Evolutionary conservation across 2,113 vertebrate genomes (phyloP), one percentile per base, ranked within the genome.

Genomic region (Lathamus discolor): DNA sequence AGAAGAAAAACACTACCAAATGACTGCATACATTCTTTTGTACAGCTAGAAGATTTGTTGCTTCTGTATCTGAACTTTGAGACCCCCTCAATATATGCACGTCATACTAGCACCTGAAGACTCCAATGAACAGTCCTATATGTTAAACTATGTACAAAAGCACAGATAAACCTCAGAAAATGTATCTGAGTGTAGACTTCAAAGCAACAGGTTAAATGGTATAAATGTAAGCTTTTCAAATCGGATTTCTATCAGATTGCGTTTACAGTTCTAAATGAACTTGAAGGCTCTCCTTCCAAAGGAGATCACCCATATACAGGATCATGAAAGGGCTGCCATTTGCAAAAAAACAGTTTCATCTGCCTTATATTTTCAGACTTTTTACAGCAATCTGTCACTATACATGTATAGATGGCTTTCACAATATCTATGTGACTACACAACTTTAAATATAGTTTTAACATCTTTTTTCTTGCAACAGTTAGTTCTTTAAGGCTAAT

Each of bases 261-360:
- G 10, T 43, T 96, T 69, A 35, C 3, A 48, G 24, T 74, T 85
- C 35, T 55, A 37, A 46, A 12, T 8, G 13, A 80, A 77, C 7
- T 17, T 41, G 28, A 10, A 72, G 25, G 7, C 3, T 63, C 9
- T 46, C 39, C 33, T 61, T 88, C 22, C 8, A 86, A 64, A 86
- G 3, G 27, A 33, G 52, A 48, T 27, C 15, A 22, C 1, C 1
- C 16, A 23, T 4, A 62, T 7, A 69, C 0, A 8, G 27, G 41
- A 48, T 17, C 3, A 0, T 10, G 11, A 74, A 86, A 62, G 9
- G 5, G 5, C 10, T 69, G 20, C 8, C 8, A 35, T 39, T 73
- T 39, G 44, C 15, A 55, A 69, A 69, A 69, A 69, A 49, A 17
- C 6, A 10, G 6, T 43, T 59, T 67, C 2, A 51, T 15, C 25